Base-by-base conservation (phyloP, 2,797 vertebrate species). In the Lagocephalus sceleratus region DNA sequence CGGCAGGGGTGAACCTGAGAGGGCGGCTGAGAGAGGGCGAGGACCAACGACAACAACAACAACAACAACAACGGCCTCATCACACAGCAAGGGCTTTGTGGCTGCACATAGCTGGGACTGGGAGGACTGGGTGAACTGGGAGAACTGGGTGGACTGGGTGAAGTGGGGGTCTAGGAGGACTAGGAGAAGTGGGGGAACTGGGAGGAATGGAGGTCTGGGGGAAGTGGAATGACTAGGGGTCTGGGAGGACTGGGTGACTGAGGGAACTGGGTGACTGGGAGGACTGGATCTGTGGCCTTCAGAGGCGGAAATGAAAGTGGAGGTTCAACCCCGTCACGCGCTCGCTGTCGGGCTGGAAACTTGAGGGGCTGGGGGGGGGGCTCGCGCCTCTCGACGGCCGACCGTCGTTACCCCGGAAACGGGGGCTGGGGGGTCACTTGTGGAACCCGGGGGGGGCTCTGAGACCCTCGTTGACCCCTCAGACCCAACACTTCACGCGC, bases 391-490 rank as follows among this genome's bases (percentile, higher is more conserved):
- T 35, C 11, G 25, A 2, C 35, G 47, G 15, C 43, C n/a, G n/a
- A 49, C 55, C 53, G 39, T n/a, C 47, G 67, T 60, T 17, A 12
- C 56, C 43, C 42, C 47, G 29, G 48, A 74, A 65, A 56, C 55
- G 40, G 25, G 23, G 19, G 9, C n/a, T n/a, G n/a, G 11, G n/a
- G 26, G 12, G 2, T 1, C 61, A 75, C 62, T 68, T 49, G 9
- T 42, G 76, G 70, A 79, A 76, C 70, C 60, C 56, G 60, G 22
- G 43, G 42, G 60, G 22, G 43, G 42, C 50, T 60, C 53, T 21
- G 14, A 26, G 58, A 23, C 23, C 42, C 6, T 17, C 16, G 20
- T 23, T 44, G 5, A 9, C 21, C 17, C 2, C 2, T 16, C 19
- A 2, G 17, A 26, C 20, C 21, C 11, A 19, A 40, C 15, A 57